phyloP scores from a whole-genome alignment of 2,797 vertebrate genomes.

The Coregonus sp. region DNA sequence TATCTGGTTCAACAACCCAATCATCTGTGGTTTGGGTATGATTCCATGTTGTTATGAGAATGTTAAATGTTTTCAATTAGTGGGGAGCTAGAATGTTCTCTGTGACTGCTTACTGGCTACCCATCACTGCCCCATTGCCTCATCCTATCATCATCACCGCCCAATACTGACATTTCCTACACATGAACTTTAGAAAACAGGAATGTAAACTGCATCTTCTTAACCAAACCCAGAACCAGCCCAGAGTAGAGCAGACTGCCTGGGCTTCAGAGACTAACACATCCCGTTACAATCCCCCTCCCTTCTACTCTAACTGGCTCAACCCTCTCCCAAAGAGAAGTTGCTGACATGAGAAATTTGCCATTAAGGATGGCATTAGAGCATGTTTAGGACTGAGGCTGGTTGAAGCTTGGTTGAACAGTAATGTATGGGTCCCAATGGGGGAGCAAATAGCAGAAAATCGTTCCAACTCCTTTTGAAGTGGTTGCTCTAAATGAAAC shows the following conservation, averaged over 20 bases:
- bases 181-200: constrained; percentile 70
- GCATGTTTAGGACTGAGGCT: constrained; percentile 59
- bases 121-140: constrained; percentile 55
- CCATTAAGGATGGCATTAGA: constrained; percentile 72
- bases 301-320: constrained; percentile 62
- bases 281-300: constrained; percentile 64
- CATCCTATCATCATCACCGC: constrained; percentile 46
- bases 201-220: constrained; percentile 24
- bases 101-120: constrained; percentile 65
- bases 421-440: constrained; percentile 71
- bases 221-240: constrained; percentile 65
- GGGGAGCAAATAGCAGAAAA: constrained; percentile 73
- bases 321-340: constrained; percentile 62
- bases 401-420: constrained; percentile 59
- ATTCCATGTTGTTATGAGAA: constrained; percentile 69
- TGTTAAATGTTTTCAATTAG: constrained; percentile 80
- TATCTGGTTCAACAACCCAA: constrained; percentile 14
- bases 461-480: constrained; percentile 72
- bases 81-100: constrained; percentile 67
- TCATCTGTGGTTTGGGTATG: constrained; percentile 50
- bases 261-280: constrained; percentile 8
- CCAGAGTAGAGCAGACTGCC: constrained; percentile 37
- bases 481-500: constrained; percentile 76
- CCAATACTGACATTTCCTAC: constrained; percentile 65
- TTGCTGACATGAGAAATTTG: constrained; percentile 77